These are phyloP conservation scores for Pimpla rufipes DNA, from an alignment of 2,888 invertebrate genomes.

Conservation along the genomic window DNA sequence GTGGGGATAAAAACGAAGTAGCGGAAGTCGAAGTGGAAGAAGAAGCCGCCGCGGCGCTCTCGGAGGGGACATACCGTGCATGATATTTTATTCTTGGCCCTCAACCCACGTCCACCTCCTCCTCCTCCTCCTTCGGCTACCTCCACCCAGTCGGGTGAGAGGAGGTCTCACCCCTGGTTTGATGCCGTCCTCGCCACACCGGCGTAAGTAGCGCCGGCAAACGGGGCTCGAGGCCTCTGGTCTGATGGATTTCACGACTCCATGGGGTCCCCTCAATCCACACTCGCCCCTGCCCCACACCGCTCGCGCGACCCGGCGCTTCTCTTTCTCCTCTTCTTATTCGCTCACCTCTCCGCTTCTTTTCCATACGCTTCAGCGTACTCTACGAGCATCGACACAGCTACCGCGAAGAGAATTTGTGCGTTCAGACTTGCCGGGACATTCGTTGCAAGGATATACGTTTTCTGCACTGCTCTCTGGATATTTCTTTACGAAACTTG, in stretches of 20 bases:
- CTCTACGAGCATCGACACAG: constrained; percentile 52
- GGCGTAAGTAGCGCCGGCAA: constrained; percentile 80
- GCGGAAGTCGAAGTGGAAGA: constrained; percentile 52
- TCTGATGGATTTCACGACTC: constrained; percentile 84
- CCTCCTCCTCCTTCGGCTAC: constrained; percentile 53
- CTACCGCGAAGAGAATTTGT: constrained; percentile 48
- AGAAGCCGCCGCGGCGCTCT: constrained; percentile 72
- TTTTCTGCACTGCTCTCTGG: constrained; percentile 1
- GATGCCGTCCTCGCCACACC: constrained; percentile 78
- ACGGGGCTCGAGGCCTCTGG: constrained; percentile 78
- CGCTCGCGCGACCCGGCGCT: constrained; percentile 62
- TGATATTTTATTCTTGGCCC: constrained; percentile 81
- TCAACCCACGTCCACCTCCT: constrained; percentile 62
- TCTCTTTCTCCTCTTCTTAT: constrained; percentile 53
- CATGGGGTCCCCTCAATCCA: constrained; percentile 82
- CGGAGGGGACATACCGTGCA: constrained; percentile 81
- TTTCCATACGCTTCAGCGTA: constrained; percentile 53
- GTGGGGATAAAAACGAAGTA: constrained; percentile 26
- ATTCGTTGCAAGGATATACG: constrained; percentile 10
- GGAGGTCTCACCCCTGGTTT: constrained; percentile 75
- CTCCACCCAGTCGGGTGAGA: constrained; percentile 48
- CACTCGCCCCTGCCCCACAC: constrained; percentile 75
- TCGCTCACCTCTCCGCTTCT: constrained; percentile 63
- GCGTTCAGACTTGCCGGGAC: constrained; percentile 25
- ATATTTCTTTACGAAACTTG: background rate